Evolutionary conservation across 2,797 vertebrate species (phyloP), one percentile per base, ranked within the genome.

Genomic region (Gephyroberyx darwinii): DNA sequence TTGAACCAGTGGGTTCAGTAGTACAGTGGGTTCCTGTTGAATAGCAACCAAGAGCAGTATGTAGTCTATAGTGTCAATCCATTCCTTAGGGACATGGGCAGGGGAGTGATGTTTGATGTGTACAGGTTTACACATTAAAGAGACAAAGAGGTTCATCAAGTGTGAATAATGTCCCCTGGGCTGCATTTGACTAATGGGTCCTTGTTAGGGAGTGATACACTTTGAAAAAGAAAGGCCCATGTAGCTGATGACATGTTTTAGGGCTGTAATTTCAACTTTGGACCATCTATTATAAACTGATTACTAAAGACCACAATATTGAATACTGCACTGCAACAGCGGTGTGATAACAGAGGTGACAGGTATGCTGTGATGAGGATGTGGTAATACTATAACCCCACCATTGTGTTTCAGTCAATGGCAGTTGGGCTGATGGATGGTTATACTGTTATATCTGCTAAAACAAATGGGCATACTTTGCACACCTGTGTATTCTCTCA

Each of bases 401-500:
- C 8, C 12, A 9, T 47, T 5, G 26, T 26, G 26, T 26, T 26
- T 26, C 26, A 26, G 26, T 26, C 26, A 26, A 26, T 26, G 26
- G 19, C 64, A 37, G 48, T 69, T 58, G 14, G 30, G 57, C 26
- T 53, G 41, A 48, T 50, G 19, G 47, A 50, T 50, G 47, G 8
- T 1, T 30, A 7, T 19, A 37, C 47, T 69, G 10, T 37, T 35
- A 33, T 9, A 10, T 63, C 51, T 31, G 45, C 12, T 51, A 14
- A 72, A 53, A 71, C 54, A 52, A n/a, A 35, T 55, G 53, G 53
- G 30, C 8, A 5, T 22, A 48, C 71, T 63, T 52, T 19, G 12
- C 56, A 51, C 80, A 84, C 81, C 83, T 84, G 75, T 37, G 33
- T 52, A 74, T 71, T 85, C 80, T 69, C 71, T 71, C 57, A 43